A percentile compares a stretch with the other conserved stretches of the same genome.
These are phyloP conservation scores for Ctena decussata DNA, from an alignment of 2,888 invertebrate species.

Conservation along the genomic window DNA sequence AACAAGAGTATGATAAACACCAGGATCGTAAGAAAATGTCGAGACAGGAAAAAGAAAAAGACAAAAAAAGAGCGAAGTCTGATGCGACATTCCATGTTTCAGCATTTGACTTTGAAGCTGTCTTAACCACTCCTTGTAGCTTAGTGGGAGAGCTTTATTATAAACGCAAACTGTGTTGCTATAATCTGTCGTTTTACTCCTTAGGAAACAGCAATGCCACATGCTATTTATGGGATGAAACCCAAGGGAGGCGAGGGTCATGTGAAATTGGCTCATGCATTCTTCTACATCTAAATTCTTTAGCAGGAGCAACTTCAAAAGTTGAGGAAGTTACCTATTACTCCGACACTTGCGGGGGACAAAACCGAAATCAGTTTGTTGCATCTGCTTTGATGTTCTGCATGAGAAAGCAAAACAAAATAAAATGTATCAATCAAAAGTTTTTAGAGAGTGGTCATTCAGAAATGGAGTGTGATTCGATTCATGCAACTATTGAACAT, in stretches of 20 bases:
- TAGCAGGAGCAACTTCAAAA: not conserved
- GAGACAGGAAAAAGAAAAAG: conserved; percentile 22
- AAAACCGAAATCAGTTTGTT: conserved; percentile 57
- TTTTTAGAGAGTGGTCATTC: not conserved
- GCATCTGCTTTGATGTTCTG: conserved; percentile 20
- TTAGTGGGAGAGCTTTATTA: conserved; percentile 48
- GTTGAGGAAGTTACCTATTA: conserved; percentile 34
- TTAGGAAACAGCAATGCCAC: conserved; percentile 28
- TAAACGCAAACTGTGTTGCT: conserved; percentile 37
- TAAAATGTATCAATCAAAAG: not conserved
- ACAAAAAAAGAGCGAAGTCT: conserved; percentile 13
- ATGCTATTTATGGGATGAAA: conserved; percentile 39
- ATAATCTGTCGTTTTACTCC: conserved; percentile 41
- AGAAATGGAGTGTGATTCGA: conserved; percentile 52
- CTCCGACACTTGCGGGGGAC: conserved; percentile 50
- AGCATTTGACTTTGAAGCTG: conserved; percentile 46
- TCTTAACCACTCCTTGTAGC: conserved; percentile 36
- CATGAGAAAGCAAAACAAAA: conserved; percentile 17
- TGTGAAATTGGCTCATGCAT: conserved; percentile 33
- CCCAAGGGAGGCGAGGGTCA: conserved; percentile 35
- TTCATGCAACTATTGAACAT: conserved; percentile 51
- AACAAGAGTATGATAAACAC: conserved; percentile 23
- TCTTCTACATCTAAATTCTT: conserved; percentile 7
- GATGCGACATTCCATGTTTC: conserved; percentile 14
- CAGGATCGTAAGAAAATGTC: conserved; percentile 19